Evolutionary conservation across 2,888 invertebrate species (phyloP).

Genomic region (Ecdyonurus torrentis): DNA sequence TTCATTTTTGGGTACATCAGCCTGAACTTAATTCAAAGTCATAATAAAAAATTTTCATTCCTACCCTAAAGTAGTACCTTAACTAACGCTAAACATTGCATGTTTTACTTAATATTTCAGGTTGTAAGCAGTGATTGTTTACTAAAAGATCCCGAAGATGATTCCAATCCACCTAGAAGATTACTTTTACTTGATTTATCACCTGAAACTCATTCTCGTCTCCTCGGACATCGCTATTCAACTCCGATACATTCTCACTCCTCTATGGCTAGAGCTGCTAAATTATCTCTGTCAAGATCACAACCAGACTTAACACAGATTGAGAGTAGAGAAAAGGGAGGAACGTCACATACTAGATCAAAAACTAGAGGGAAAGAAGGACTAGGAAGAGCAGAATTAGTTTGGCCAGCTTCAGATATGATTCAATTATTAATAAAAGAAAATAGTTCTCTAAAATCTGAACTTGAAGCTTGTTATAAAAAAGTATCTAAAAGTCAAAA

Average conservation of each 20-base stretch:
- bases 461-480: conserved; percentile 64
- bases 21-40: too few relatives aligned
- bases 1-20: too few relatives aligned
- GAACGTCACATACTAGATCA: conserved; percentile 23
- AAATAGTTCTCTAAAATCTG: conserved; percentile 65
- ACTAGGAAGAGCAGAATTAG: not conserved
- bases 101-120: too few relatives aligned
- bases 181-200: not conserved
- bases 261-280: conserved; percentile 25
- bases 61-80: too few relatives aligned
- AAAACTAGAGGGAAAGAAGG: conserved; percentile 31
- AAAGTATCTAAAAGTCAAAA: conserved; percentile 75
- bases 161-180: not conserved
- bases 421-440: conserved; percentile 70
- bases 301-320: conserved; percentile 66
- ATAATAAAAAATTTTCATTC: too few relatives aligned
- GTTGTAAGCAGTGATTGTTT: not conserved
- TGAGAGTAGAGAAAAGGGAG: conserved; percentile 19
- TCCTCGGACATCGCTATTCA: not conserved
- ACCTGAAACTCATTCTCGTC: not conserved
- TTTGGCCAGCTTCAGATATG: conserved; percentile 51
- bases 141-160: not conserved
- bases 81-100: too few relatives aligned
- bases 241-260: not conserved
- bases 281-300: conserved; percentile 52